Base-by-base conservation (phyloP, 2,888 invertebrate species). In the Caenorhabditis virilis region DNA sequence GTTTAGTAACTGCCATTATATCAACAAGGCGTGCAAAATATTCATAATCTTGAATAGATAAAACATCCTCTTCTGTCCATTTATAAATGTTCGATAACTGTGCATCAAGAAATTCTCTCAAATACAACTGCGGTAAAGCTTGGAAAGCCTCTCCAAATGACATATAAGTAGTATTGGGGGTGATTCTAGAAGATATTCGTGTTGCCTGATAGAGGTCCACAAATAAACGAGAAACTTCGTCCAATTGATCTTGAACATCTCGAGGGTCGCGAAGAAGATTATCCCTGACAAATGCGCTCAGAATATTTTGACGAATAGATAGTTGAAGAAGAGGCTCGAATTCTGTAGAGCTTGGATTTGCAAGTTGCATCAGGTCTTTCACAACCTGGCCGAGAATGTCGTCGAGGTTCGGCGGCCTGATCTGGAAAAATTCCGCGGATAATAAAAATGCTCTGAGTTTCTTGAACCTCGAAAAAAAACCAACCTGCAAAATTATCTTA, bases 401-500 rank as follows among this genome's bases (percentile, higher is more conserved):
- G 1, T 45, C 46, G 18, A 73, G 47, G 23, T 69, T 58, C 5
- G 73, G 69, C 7, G 73, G 65, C 43, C 53, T 65, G 23, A 72
- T 59, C 66, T 72, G 51, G 38, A 65, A 51, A 13, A 22, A 30
- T 30, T 30, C 30, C 13, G 6, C 30, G 6, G 30, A 22, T n/a
- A n/a, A n/a, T n/a, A n/a, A n/a, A n/a, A n/a, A n/a, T n/a, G n/a
- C n/a, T n/a, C n/a, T n/a, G n/a, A n/a, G n/a, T n/a, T n/a, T n/a
- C n/a, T n/a, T n/a, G n/a, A n/a, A n/a, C n/a, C n/a, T n/a, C n/a
- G n/a, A n/a, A n/a, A n/a, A n/a, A n/a, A n/a, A n/a, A n/a, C n/a
- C n/a, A 25, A 74, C 69, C 50, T 70, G 63, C 1, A 76, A 49
- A 15, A 74, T 64, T 15, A 74, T 55, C 42, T 66, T 67, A 18